Evolutionary conservation across 2,113 vertebrate genomes (phyloP), one percentile per base, ranked within the genome.

Genomic region (Centropristis striata): DNA sequence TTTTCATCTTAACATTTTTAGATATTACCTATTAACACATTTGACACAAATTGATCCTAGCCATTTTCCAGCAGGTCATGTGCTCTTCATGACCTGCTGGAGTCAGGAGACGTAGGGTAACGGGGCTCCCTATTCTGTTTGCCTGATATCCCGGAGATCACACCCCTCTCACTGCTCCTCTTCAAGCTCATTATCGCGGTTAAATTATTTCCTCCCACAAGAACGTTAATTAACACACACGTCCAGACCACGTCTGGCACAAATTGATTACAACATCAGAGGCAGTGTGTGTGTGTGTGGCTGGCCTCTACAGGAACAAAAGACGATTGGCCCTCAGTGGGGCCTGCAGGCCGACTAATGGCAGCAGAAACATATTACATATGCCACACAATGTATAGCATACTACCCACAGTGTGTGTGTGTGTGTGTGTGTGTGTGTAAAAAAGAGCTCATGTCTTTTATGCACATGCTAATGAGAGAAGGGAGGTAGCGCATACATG

Each of bases 121-220:
- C 47, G 71, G 11, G 2, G 44, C 66, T 90, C 50, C 65, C 64
- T 36, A 5, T 54, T 79, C 61, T 60, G 60, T 73, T 80, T 72
- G 55, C 53, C 80, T 78, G 81, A 77, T 84, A 77, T 84, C 83
- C 82, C 21, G 20, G 63, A 81, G 87, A 89, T 91, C 90, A 88
- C 72, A 87, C 83, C 82, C 86, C 85, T 85, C 92, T 93, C 86
- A 76, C 73, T 69, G 87, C 84, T 87, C 86, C 83, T 82, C 92
- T 90, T 93, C 90, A 93, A 94, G 90, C 93, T 94, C 93, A 94
- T 95, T 94, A 95, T 93, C 86, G 66, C 83, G 70, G 92, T 94
- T 91, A 94, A 93, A 94, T 94, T 90, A 94, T 94, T 92, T 94
- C 93, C 93, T 93, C 93, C 88, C 92, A 90, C 92, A 93, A 94